Conservation (phyloP, 2,888 invertebrate species). For the Phaedon cochleariae region DNA sequence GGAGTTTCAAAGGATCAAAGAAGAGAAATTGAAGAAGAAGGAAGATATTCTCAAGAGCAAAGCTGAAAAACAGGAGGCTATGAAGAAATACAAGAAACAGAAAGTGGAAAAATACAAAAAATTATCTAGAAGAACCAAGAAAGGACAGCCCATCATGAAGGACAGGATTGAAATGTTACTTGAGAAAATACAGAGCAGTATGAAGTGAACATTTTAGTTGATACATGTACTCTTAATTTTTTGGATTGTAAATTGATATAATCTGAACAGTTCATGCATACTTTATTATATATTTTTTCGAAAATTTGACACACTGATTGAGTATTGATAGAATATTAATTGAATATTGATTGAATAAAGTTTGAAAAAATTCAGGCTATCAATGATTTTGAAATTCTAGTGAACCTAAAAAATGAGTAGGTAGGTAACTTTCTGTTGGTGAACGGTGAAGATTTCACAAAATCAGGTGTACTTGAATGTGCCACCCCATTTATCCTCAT, state of each 20-base stretch:
- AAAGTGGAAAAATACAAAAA: slow-evolving; percentile 76
- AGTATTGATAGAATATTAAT: no score
- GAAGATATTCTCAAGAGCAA: slow-evolving; percentile 64
- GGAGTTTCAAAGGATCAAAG: slow-evolving; percentile 65
- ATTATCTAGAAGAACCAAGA: slow-evolving; percentile 78
- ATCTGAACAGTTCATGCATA: no score
- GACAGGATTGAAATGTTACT: slow-evolving; percentile 79
- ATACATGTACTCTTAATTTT: not conserved
- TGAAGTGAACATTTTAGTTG: slow-evolving; percentile 3
- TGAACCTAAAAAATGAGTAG: no score
- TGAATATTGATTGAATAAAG: no score
- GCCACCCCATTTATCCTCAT: no score
- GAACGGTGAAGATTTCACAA: no score
- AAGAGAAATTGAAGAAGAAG: slow-evolving; percentile 65
- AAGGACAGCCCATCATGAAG: slow-evolving; percentile 88
- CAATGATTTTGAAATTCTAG: no score
- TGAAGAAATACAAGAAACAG: slow-evolving; percentile 74
- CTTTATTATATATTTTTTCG: no score
- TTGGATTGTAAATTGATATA: not conserved
- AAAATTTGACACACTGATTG: no score
- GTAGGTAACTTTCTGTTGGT: no score
- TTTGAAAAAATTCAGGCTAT: no score
- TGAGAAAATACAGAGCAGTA: slow-evolving; percentile 73
- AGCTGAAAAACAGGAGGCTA: slow-evolving; percentile 69
- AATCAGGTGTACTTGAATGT: no score